phyloP scores from a whole-genome alignment of 2,113 vertebrate species.

The Chaetorhynchus papuensis region DNA sequence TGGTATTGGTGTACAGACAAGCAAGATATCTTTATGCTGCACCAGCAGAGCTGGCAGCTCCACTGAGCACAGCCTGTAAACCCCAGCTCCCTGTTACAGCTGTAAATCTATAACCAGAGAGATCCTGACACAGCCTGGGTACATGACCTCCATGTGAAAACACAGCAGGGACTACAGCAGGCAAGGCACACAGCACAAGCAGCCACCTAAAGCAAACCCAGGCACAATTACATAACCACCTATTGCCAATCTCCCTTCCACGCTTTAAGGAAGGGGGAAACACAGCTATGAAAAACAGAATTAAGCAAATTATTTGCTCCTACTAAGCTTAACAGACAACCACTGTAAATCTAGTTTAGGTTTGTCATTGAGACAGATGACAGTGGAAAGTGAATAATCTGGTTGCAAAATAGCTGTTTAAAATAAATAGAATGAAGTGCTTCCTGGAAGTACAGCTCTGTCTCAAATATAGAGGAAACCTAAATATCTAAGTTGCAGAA shows the following conservation, averaged over 20 bases:
- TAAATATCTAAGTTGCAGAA: neutral
- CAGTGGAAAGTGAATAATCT: neutral
- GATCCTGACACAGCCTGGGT: no score
- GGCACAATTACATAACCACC: neutral
- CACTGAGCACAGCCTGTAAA: neutral
- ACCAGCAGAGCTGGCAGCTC: neutral
- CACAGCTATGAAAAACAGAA: accelerated
- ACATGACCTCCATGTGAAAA: neutral
- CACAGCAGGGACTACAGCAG: accelerated
- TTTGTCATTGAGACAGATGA: neutral
- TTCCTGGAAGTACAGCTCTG: neutral
- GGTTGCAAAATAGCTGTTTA: neutral
- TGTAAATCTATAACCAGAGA: neutral
- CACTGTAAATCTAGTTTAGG: neutral
- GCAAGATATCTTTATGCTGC: neutral
- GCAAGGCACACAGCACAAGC: neutral
- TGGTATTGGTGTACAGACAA: neutral
- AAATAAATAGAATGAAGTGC: neutral
- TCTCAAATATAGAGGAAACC: neutral
- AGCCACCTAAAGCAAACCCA: neutral
- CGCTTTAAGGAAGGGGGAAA: neutral
- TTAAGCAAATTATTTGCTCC: neutral
- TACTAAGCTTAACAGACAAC: neutral
- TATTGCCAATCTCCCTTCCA: neutral
- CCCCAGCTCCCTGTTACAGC: neutral